A percentile compares a stretch with the other conserved stretches of the same genome.
Conservation (phyloP, 2,113 vertebrate species). For the Hystrix cristata region DNA sequence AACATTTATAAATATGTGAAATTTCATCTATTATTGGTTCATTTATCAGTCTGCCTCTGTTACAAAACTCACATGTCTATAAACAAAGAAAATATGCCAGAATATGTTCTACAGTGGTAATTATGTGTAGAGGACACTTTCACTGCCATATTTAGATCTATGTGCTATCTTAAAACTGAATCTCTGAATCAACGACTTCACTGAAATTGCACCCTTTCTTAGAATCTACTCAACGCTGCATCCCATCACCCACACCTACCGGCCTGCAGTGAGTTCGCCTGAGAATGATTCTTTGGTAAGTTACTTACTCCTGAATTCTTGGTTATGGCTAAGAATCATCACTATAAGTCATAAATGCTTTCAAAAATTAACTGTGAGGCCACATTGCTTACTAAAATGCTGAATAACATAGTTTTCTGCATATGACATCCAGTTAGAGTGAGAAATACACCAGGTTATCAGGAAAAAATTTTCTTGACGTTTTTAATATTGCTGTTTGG, state of each 20-base stretch:
- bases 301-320: not conserved
- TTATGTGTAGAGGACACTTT: not conserved
- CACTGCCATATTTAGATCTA: not conserved
- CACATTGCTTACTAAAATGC: not conserved
- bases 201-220: not conserved
- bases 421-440: not conserved
- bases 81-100: not conserved
- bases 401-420: not conserved
- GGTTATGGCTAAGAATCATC: not conserved
- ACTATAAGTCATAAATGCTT: not conserved
- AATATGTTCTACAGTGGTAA: not conserved
- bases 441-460: not conserved
- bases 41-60: not conserved
- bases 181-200: not conserved
- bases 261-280: not conserved
- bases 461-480: not conserved
- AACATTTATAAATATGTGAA: not conserved
- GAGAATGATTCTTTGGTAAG: not conserved
- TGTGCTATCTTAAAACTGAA: not conserved
- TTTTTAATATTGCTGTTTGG: slow-evolving; percentile 40
- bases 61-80: not conserved
- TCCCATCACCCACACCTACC: too few species aligned
- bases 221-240: not conserved
- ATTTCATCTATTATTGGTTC: not conserved
- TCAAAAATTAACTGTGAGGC: not conserved